phyloP scores from a whole-genome alignment of 2,113 vertebrate genomes.

The Cyprinus carpio region DNA sequence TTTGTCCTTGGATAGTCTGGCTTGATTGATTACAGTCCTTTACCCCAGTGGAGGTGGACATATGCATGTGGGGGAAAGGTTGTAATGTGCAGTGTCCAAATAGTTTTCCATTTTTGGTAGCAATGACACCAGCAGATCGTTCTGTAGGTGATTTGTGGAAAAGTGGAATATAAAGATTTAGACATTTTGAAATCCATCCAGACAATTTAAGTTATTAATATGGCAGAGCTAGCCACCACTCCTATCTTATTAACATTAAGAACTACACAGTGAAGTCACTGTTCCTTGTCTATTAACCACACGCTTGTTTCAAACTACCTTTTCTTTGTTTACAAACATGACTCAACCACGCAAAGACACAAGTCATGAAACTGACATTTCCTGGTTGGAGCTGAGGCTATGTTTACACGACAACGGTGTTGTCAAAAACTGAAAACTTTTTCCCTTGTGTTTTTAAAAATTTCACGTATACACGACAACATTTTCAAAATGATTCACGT shows the following conservation, averaged over 20 bases:
- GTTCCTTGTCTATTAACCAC: neutral
- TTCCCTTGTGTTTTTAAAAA: no score
- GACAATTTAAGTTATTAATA: neutral
- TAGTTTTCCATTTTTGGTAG: slow-evolving; percentile 9
- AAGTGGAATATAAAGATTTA: neutral
- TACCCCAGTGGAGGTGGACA: slow-evolving; percentile 62
- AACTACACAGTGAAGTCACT: neutral
- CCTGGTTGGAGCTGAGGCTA: slow-evolving; percentile 5
- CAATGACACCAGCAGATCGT: neutral
- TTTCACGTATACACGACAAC: no score
- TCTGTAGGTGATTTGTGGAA: neutral
- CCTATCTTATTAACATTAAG: neutral
- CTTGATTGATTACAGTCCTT: slow-evolving; percentile 64
- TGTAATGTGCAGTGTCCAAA: slow-evolving; percentile 18
- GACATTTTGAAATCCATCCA: neutral
- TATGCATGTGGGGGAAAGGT: slow-evolving; percentile 54
- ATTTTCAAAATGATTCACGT: no score
- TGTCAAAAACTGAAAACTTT: no score
- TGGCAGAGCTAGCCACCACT: neutral
- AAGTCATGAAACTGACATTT: neutral
- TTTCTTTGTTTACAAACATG: neutral
- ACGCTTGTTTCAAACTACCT: no score
- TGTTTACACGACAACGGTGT: no score
- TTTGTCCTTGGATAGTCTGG: slow-evolving; percentile 69
- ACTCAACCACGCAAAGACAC: neutral